Base-by-base conservation (phyloP, 2,113 vertebrate species). In the Cranoglanis bouderius region DNA sequence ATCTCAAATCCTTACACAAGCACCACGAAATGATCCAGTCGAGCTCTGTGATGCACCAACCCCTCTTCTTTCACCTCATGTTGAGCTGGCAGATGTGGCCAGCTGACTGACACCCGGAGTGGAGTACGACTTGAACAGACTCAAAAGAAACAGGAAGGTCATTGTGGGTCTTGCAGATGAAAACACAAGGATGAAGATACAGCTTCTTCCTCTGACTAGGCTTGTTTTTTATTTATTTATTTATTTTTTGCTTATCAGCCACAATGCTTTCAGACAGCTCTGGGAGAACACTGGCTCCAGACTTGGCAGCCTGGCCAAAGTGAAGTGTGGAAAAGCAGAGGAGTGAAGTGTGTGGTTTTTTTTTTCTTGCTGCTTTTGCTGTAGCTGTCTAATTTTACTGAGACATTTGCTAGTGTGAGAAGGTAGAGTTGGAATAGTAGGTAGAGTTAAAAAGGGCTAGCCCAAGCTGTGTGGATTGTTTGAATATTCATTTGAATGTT, bases 201-300 rank as follows among this genome's bases (percentile, higher is more conserved):
- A 78, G 70, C 67, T 88, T 88, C 35, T 40, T 59, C 5, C 32
- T 82, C 53, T 57, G 80, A 82, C 53, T 24, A 83, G 55, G 81
- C 55, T 40, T 19, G 72, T 2, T 72, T 85, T 90, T 85, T 70
- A 46, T 63, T 14, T 35, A 38, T 65, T 14, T 18, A 53, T 40
- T 83, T 72, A 88, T 92, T 89, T 63, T 61, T 77, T 72, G 86
- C 92, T 93, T 93, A 90, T 93, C 93, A 93, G 91, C 92, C 90
- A 84, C 87, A 91, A 90, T 92, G 90, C 86, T 90, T 87, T 90
- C 74, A 90, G 91, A 93, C 93, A 93, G 65, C 87, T 43, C n/a
- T 18, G 26, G 91, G 82, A 92, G 85, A 87, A 89, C 61, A 85
- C 86, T 53, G 80, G 49, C 57, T 90, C 87, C 90, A 83, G 81